Conservation (phyloP, 1,140 invertebrate genomes). For the Conus betulinus region DNA sequence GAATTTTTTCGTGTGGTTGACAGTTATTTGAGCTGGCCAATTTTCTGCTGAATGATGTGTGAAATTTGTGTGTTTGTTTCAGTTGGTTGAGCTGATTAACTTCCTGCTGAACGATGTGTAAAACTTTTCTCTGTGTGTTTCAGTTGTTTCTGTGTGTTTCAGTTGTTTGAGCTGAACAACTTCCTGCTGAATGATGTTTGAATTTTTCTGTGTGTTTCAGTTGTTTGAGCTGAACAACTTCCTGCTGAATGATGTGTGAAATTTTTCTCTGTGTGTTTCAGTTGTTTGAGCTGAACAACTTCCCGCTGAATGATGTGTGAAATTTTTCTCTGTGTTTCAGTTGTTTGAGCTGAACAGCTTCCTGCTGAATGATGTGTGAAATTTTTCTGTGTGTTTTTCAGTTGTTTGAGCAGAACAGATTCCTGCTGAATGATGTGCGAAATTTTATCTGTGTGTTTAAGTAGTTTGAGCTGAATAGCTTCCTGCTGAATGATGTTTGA, state of each 20-base stretch:
- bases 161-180: background rate
- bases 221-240: slow-evolving; percentile 99
- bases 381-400: background rate
- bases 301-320: slow-evolving; percentile 95
- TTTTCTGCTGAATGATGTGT: slow-evolving; percentile 80
- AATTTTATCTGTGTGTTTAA: background rate
- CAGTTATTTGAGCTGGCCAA: background rate
- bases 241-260: too few relatives aligned
- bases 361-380: background rate
- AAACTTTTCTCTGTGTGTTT: background rate
- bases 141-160: background rate
- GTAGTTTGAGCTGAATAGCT: background rate
- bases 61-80: slow-evolving; percentile 89
- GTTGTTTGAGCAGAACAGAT: background rate
- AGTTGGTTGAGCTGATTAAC: slow-evolving; percentile 89
- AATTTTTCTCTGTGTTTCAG: slow-evolving; percentile 14
- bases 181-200: slow-evolving; percentile 84
- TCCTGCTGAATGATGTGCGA: background rate
- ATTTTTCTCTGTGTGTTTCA: slow-evolving; percentile 75
- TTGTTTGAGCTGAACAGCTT: background rate
- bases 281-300: slow-evolving; percentile 96
- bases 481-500: background rate
- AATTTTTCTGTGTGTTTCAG: slow-evolving; percentile 91
- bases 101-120: too few relatives aligned
- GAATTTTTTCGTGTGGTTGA: background rate